Evolutionary conservation across 2,113 vertebrate species (phyloP), one percentile per base, ranked within the genome.

Genomic region (Hylia prasina): DNA sequence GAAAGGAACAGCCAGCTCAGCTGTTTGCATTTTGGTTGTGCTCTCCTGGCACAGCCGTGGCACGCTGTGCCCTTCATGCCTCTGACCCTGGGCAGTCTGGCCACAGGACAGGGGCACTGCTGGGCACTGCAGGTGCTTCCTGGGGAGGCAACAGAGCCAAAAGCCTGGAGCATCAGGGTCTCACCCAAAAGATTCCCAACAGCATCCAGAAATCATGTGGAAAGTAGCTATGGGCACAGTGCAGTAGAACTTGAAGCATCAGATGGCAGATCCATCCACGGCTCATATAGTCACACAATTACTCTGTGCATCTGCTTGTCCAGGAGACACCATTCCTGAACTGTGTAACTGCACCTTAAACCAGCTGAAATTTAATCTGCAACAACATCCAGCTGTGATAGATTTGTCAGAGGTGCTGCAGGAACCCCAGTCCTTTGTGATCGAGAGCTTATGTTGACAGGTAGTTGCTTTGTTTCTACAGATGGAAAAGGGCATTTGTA

Each of bases 1-100:
- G 24, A 28, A 78, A 40, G 19, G 11, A 81, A 7, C 13, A 61
- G 79, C 61, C 44, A 58, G 3, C 16, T 33, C 30, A 24, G 69
- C 60, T 42, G 6, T 61, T 48, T 24, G 60, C 78, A 24, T 60
- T 73, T 53, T 0, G 1, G 40, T 37, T 45, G 25, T 54, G 79
- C 63, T 73, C 47, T 58, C 39, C 54, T 7, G 0, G 0, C 15
- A 21, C 18, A 22, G 50, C 1, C 14, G 33, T 50, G 48, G 47
- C 87, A 89, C 30, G 10, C 60, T 19, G 27, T 54, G 80, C 58
- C 68, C 60, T 89, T 79, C 21, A 21, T 51, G 51, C 51, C 35
- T 73, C 45, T 73, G 68, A 30, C 19, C 40, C 16, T 2, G 15
- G 31, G 12, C 19, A 23, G 15, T 19, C n/a, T 13, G 33, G 70